These are phyloP conservation scores for Thunnus albacares DNA, from an alignment of 2,797 vertebrate genomes.

Conservation along the genomic window DNA sequence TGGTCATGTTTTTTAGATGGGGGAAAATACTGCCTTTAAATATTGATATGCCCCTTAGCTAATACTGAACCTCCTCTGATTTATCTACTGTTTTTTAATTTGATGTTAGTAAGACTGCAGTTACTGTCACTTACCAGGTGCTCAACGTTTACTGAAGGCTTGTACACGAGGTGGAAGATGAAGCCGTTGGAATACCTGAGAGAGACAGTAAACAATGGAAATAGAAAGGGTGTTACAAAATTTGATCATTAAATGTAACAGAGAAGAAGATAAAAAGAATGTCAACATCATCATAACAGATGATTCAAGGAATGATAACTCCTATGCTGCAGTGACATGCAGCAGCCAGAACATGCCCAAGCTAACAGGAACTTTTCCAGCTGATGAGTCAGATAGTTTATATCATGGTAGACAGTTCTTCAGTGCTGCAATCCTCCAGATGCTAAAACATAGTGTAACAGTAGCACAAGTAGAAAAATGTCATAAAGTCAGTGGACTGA, in stretches of 20 bases:
- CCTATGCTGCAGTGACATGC: background rate
- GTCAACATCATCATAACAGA: background rate
- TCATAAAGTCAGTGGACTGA: too few species aligned
- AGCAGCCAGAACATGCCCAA: background rate
- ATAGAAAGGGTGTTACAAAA: background rate
- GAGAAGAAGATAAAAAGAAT: background rate
- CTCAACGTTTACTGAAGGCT: constrained; percentile 37
- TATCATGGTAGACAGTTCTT: background rate
- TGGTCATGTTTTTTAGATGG: constrained; percentile 25
- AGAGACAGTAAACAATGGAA: background rate
- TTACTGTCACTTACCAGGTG: background rate
- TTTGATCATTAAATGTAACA: background rate
- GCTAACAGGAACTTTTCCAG: background rate
- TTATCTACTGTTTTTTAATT: background rate
- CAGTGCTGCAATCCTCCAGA: background rate
- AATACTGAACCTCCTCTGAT: background rate
- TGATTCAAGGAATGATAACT: too few species aligned
- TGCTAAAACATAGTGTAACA: too few species aligned
- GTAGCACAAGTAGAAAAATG: too few species aligned
- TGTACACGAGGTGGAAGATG: constrained; percentile 82
- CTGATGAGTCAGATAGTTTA: background rate
- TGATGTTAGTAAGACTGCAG: background rate
- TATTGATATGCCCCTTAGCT: background rate
- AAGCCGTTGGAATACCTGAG: constrained; percentile 71
- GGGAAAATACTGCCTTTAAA: background rate